A percentile compares a stretch with the other conserved stretches of the same genome.
These are phyloP conservation scores for Caenorhabditis remanei DNA, from an alignment of 1,140 invertebrate genomes.

Conservation along the genomic window DNA sequence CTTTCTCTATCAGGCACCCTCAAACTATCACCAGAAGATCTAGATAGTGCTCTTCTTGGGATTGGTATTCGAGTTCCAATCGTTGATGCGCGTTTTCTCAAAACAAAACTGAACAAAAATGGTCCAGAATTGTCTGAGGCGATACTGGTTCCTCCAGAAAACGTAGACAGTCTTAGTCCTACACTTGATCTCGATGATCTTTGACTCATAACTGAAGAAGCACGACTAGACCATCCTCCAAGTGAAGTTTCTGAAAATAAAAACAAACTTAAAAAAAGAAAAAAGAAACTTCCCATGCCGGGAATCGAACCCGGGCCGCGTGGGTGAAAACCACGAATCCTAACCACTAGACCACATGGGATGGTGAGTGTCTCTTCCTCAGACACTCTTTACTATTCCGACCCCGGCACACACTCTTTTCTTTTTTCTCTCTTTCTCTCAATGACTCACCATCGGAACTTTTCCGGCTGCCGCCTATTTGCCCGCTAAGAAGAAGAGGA, in stretches of 20 bases:
- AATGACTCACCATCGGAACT: constrained; percentile 74
- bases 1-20: constrained; percentile 76
- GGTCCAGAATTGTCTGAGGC: constrained; percentile 78
- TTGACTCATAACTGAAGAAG: constrained; percentile 76
- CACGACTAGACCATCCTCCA: constrained; percentile 76
- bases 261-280: neutral
- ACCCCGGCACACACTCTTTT: neutral
- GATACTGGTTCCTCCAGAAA: constrained; percentile 75
- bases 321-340: constrained; percentile 88
- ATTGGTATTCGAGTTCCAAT: constrained; percentile 77
- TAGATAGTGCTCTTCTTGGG: constrained; percentile 76
- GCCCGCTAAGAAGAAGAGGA: constrained; percentile 70
- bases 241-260: constrained; percentile 74
- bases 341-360: constrained; percentile 80
- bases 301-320: constrained; percentile 88
- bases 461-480: constrained; percentile 72
- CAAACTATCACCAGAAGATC: constrained; percentile 75
- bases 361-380: neutral
- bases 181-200: constrained; percentile 73
- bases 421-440: neutral
- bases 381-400: neutral
- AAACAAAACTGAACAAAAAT: constrained; percentile 76
- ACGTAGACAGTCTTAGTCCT: constrained; percentile 75
- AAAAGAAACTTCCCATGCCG: constrained; percentile 83
- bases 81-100: constrained; percentile 76